These are phyloP conservation scores for Sebastes jordani DNA, from an alignment of 2,797 vertebrate genomes.

Conservation along the genomic window DNA sequence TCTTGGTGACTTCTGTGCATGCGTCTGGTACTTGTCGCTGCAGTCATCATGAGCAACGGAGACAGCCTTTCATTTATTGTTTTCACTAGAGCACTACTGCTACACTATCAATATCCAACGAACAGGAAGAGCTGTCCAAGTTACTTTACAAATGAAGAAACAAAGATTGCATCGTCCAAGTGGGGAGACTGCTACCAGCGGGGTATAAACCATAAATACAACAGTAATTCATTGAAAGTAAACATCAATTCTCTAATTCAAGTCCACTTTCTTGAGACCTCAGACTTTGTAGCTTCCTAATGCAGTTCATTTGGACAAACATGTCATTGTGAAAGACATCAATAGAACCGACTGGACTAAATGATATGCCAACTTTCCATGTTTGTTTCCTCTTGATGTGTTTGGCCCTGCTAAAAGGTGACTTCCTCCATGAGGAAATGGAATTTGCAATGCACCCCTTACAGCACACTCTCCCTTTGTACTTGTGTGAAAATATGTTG, in stretches of 20 bases:
- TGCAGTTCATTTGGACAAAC: slow-evolving; percentile 49
- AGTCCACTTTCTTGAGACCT: slow-evolving; percentile 7
- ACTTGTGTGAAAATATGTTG: slow-evolving; percentile 65
- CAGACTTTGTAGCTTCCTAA: slow-evolving; percentile 24
- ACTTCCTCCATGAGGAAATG: slow-evolving; percentile 80
- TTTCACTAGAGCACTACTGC: slow-evolving; percentile 49
- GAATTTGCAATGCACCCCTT: slow-evolving; percentile 73
- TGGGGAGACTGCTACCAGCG: slow-evolving; percentile 5
- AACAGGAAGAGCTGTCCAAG: slow-evolving; percentile 62
- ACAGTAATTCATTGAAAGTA: not conserved
- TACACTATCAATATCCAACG: slow-evolving; percentile 53
- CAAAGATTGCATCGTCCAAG: slow-evolving; percentile 22
- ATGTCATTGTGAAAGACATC: slow-evolving; percentile 52
- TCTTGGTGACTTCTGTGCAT: slow-evolving; percentile 57
- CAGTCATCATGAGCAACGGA: slow-evolving; percentile 47
- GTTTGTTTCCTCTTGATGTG: slow-evolving; percentile 75
- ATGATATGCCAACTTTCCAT: slow-evolving; percentile 71
- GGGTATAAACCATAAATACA: slow-evolving; percentile 20
- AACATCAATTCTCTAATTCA: slow-evolving; percentile 7
- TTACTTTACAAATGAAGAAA: slow-evolving; percentile 52
- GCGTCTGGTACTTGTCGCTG: slow-evolving; percentile 67
- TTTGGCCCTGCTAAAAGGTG: slow-evolving; percentile 72
- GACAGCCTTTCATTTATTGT: slow-evolving; percentile 70
- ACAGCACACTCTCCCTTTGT: slow-evolving; percentile 68
- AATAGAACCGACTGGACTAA: slow-evolving; percentile 30